Percentiles rank a stretch among this genome's conserved stretches.
These are phyloP conservation scores for Idaea aversata DNA, from an alignment of 2,888 invertebrate genomes.

Conservation along the genomic window DNA sequence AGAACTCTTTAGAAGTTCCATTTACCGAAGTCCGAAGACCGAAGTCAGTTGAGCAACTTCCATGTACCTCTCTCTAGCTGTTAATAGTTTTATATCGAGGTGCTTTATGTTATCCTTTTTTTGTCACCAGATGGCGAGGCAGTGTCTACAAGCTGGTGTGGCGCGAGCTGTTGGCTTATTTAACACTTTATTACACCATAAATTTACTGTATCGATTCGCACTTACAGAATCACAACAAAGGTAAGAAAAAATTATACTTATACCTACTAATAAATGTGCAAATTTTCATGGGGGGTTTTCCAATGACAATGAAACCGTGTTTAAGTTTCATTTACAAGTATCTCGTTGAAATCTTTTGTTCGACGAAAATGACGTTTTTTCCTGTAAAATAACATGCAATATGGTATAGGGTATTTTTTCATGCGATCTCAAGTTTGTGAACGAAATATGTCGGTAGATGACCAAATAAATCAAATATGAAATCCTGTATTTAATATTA, in stretches of 20 bases:
- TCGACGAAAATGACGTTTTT: not conserved
- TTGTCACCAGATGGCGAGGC: slow-evolving; percentile 90
- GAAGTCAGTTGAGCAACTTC: too few species aligned
- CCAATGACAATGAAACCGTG: not conserved
- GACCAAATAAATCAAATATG: too few species aligned
- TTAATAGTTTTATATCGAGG: too few species aligned
- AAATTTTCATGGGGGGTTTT: not conserved
- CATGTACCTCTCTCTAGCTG: too few species aligned
- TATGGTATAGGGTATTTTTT: too few species aligned
- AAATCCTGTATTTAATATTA: too few species aligned
- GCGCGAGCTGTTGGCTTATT: slow-evolving; percentile 94
- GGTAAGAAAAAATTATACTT: slow-evolving; percentile 74
- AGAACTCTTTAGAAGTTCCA: too few species aligned
- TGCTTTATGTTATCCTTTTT: not conserved
- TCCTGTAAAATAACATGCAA: not conserved
- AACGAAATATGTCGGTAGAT: too few species aligned
- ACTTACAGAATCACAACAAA: slow-evolving; percentile 88
- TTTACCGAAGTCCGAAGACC: too few species aligned
- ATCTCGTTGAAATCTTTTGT: not conserved
- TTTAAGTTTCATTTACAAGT: not conserved
- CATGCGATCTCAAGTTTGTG: too few species aligned
- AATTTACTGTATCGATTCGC: slow-evolving; percentile 93
- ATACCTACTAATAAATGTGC: not conserved
- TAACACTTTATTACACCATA: slow-evolving; percentile 91
- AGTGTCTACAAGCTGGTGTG: slow-evolving; percentile 97